phyloP scores from a whole-genome alignment of 2,113 vertebrate species.

The Mionectes macconnelli region DNA sequence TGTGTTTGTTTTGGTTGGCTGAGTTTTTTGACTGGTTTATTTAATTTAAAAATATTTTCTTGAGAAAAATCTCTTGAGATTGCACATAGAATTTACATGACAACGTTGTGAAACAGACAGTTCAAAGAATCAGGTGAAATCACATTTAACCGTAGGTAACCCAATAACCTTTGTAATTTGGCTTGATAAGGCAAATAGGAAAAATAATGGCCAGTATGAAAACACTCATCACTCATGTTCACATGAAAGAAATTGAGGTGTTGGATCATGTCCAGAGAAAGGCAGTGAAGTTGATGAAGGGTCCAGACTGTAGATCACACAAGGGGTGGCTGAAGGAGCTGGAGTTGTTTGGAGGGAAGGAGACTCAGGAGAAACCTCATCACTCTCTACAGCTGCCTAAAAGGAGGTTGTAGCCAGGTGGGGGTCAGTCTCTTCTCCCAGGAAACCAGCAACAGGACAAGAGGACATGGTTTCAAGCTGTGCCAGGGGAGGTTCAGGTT shows the following conservation, averaged over 20 bases:
- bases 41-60: constrained; percentile 44
- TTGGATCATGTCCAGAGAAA: background rate
- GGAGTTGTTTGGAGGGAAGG: background rate
- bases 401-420: background rate
- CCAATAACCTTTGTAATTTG: constrained; percentile 19
- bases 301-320: background rate
- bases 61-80: constrained; percentile 26
- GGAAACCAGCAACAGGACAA: rapidly evolving
- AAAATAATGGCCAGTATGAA: constrained; percentile 12
- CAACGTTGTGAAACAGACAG: constrained; percentile 2
- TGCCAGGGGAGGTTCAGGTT: background rate
- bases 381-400: rapidly evolving
- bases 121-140: constrained; percentile 28
- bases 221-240: background rate
- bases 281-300: background rate
- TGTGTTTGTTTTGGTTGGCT: background rate
- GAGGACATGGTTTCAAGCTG: background rate
- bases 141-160: constrained; percentile 37
- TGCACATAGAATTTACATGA: background rate
- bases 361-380: background rate
- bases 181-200: constrained; percentile 13
- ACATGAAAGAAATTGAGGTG: background rate
- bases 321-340: background rate
- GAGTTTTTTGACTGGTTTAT: background rate
- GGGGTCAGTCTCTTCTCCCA: background rate